A percentile compares a stretch with the other conserved stretches of the same genome.
These are phyloP conservation scores for Psittacus erithacus DNA, from an alignment of 2,113 vertebrate species.

Conservation along the genomic window DNA sequence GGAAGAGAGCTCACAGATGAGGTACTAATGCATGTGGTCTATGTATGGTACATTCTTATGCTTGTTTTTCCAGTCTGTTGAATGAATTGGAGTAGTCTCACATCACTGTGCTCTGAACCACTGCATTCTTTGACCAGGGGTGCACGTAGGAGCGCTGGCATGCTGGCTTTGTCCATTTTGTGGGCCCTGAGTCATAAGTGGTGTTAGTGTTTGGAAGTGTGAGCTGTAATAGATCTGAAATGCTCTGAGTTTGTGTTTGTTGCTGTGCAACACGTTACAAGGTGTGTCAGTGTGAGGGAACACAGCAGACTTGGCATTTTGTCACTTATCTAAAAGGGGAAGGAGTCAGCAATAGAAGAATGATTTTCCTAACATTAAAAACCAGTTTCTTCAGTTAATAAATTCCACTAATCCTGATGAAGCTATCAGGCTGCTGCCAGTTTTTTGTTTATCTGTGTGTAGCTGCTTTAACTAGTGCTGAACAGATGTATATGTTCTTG, in stretches of 20 bases:
- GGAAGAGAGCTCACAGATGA: slow-evolving; percentile 98
- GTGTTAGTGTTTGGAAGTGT: background rate
- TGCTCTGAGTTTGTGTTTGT: background rate
- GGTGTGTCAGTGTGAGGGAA: background rate
- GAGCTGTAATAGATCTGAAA: background rate
- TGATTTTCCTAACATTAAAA: background rate
- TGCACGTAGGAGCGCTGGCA: background rate
- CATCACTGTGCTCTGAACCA: background rate
- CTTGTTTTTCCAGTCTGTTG: background rate
- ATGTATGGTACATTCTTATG: background rate
- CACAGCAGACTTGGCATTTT: background rate
- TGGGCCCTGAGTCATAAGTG: background rate
- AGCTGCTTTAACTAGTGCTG: background rate
- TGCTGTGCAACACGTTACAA: background rate
- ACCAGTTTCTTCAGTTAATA: background rate
- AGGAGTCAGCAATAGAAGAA: background rate
- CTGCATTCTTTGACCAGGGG: background rate
- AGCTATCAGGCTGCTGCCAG: background rate
- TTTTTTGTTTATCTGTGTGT: background rate
- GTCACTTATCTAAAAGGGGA: background rate
- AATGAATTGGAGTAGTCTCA: background rate
- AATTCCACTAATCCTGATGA: background rate
- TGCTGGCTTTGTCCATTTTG: background rate
- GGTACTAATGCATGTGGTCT: slow-evolving; percentile 69
- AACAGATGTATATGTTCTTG: background rate